A percentile compares a stretch with the other conserved stretches of the same genome.
These are phyloP conservation scores for Geodia barretti DNA, from an alignment of 37 sponge, comb jelly and placozoan genomes.

Conservation along the genomic window DNA sequence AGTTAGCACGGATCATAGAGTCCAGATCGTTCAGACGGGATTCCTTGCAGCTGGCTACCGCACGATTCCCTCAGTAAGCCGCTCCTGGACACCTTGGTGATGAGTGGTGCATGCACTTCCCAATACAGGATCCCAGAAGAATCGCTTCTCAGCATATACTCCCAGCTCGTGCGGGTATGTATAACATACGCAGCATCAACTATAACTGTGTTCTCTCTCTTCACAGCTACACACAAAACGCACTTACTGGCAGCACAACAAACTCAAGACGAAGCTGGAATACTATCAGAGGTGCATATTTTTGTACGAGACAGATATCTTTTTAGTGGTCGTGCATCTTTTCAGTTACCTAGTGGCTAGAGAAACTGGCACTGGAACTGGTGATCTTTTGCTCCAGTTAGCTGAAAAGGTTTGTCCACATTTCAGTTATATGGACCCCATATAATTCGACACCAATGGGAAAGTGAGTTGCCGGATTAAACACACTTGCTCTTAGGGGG, in stretches of 20 bases:
- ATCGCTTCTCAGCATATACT: constrained; percentile 66
- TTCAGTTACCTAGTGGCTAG: neutral
- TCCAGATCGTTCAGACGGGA: neutral
- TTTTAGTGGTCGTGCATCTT: neutral
- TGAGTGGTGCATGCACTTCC: neutral
- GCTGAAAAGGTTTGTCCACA: neutral
- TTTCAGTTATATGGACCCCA: too few species aligned
- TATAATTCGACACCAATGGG: too few species aligned
- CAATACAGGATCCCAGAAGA: constrained; percentile 40
- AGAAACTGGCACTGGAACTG: neutral
- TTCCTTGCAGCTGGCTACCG: neutral
- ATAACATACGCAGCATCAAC: neutral
- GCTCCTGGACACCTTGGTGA: neutral
- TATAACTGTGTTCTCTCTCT: neutral
- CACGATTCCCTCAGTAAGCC: neutral
- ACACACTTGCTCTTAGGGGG: too few species aligned
- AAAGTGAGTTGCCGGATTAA: too few species aligned
- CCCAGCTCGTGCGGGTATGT: constrained; percentile 62
- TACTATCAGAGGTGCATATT: constrained; percentile 37
- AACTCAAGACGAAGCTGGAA: constrained; percentile 41
- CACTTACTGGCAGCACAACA: constrained; percentile 34
- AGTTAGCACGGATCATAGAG: neutral
- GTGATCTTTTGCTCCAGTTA: neutral
- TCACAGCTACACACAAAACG: constrained; percentile 50
- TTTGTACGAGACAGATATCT: neutral